Evolutionary conservation across 1,140 invertebrate species (phyloP).

Genomic region (Propsilocerus akamusi): DNA sequence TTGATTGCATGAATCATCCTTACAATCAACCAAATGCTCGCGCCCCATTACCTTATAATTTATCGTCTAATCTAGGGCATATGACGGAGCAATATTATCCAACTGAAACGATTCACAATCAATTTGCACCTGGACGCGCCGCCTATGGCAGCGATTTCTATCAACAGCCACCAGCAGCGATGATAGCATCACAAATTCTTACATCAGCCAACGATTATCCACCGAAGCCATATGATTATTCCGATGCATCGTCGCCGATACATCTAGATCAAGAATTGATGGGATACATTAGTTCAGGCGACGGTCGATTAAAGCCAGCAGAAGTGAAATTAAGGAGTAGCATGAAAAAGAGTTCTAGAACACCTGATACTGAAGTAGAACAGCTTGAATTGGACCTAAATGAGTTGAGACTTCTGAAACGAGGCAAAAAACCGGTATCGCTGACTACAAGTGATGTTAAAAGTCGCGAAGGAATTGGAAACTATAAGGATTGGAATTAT

Average conservation of each 20-base stretch:
- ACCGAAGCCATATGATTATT: not conserved
- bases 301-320: not conserved
- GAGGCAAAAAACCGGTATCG: constrained; percentile 22
- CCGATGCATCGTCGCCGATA: not conserved
- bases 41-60: constrained; percentile 21
- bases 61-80: constrained; percentile 14
- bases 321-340: not conserved
- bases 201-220: not conserved
- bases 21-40: constrained; percentile 23
- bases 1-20: constrained; percentile 8
- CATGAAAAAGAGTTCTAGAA: constrained; percentile 4
- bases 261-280: not conserved
- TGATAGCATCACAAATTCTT: not conserved
- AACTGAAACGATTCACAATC: constrained; percentile 11
- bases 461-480: constrained; percentile 33
- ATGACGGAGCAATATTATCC: constrained; percentile 21
- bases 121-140: constrained; percentile 15
- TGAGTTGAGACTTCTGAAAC: constrained; percentile 13
- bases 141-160: constrained; percentile 13
- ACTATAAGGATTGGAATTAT: constrained; percentile 56
- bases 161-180: constrained; percentile 5
- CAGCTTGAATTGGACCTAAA: constrained; percentile 13
- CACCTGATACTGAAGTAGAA: constrained; percentile 1
- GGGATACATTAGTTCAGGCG: not conserved
- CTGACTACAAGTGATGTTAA: constrained; percentile 27